Evolutionary conservation across 1,140 invertebrate genomes (phyloP), one percentile per base, ranked within the genome.

Genomic region (Musca vetustissima): DNA sequence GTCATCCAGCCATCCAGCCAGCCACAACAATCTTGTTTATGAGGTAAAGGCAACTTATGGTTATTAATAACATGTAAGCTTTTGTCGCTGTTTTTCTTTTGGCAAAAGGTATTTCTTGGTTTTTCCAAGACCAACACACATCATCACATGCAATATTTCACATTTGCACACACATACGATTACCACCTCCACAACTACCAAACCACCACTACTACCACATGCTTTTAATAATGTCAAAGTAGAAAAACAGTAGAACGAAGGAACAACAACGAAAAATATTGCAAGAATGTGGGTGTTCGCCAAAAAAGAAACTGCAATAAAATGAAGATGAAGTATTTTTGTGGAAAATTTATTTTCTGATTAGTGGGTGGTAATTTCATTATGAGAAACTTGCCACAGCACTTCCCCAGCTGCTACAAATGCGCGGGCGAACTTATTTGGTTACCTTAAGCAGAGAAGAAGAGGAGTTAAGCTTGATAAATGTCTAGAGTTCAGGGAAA

Each of bases 281-380:
- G 36, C 36, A 43, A 28, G 55, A n/a, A 28, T 8, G 55, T 4
- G 55, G n/a, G 25, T 17, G 55, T 7, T 15, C 17, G 24, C 11
- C 17, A 43, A 32, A 28, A n/a, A 17, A 36, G 15, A 21, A 61
- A 36, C 19, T 21, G 28, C 19, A 36, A 19, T 61, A 61, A 36
- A 43, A 36, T 21, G 32, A 61, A 36, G 57, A 61, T 61, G 28
- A 61, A 61, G 32, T 61, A 61, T 61, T 61, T 61, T 21, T 61
- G 57, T 61, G 57, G 57, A 36, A 36, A 61, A 61, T 61, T 61
- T 61, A 61, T 43, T 43, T 61, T 15, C 57, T 61, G 57, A 61
- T 61, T 61, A 61, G 57, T 61, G 57, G 57, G 57, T 61, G 57
- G 57, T 61, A 61, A 61, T 61, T 61, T 61, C 28, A 61, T 61